Conservation (phyloP, 53 echinoderm and acorn worm genomes). For the Stichopus horrens region DNA sequence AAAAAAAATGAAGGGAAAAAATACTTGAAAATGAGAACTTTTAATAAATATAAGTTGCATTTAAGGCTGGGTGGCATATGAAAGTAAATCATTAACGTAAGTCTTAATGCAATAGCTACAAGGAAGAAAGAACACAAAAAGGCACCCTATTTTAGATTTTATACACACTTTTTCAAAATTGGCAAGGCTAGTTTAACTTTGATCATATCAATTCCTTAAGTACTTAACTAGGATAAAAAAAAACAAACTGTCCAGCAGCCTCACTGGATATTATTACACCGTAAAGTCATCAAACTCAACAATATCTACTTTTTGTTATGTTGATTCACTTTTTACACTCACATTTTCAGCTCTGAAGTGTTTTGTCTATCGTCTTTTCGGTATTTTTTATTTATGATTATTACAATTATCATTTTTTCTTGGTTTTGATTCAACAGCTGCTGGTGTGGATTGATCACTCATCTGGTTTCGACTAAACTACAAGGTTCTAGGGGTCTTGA, state of each 20-base stretch:
- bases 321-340: neutral
- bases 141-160: constrained; percentile 28
- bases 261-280: constrained; percentile 21
- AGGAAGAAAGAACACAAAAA: constrained; percentile 2
- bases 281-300: no score
- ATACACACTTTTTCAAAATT: constrained; percentile 27
- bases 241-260: constrained; percentile 3
- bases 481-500: no score
- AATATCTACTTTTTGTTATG: neutral
- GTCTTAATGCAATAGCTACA: neutral
- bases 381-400: neutral
- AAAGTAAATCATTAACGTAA: neutral
- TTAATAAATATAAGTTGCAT: no score
- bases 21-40: neutral
- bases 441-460: neutral
- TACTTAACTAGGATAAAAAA: neutral
- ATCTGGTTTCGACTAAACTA: no score
- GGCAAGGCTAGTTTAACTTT: constrained; percentile 27
- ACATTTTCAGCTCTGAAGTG: neutral
- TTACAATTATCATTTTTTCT: neutral
- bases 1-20: neutral
- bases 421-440: neutral
- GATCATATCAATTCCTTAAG: constrained; percentile 23
- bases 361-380: neutral
- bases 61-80: no score